These are phyloP conservation scores for Tethea ocularis DNA, from an alignment of 2,888 invertebrate species.

Conservation along the genomic window DNA sequence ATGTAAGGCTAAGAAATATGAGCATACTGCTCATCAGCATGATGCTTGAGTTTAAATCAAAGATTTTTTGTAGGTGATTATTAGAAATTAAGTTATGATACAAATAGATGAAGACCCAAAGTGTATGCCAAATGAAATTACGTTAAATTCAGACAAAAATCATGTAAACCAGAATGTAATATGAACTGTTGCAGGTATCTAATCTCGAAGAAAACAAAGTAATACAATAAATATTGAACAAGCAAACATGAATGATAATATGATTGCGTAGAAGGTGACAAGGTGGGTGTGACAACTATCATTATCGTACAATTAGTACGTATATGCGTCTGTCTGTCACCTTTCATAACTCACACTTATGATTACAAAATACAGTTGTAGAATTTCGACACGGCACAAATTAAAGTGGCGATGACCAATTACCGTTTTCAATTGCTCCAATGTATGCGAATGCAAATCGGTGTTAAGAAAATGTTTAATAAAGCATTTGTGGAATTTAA, in stretches of 20 bases:
- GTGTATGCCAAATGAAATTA: too few species aligned
- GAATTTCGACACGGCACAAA: conserved; percentile 4
- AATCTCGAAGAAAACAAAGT: conserved; percentile 4
- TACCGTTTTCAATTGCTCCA: conserved; percentile 1
- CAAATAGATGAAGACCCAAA: too few species aligned
- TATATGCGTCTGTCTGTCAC: conserved; percentile 16
- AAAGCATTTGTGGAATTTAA: conserved; percentile 1
- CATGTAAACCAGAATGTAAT: not conserved
- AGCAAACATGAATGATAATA: conserved; percentile 23
- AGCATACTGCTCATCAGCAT: too few species aligned
- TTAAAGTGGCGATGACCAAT: not conserved
- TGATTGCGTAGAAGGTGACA: conserved; percentile 17
- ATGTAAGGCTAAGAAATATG: too few species aligned
- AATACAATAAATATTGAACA: conserved; percentile 16
- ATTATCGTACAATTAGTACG: conserved; percentile 13
- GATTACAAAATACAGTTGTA: not conserved
- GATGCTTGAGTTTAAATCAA: too few species aligned
- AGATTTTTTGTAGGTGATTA: too few species aligned
- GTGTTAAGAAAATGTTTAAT: conserved; percentile 5
- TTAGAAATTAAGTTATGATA: too few species aligned
- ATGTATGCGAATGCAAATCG: conserved; percentile 8
- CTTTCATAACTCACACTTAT: conserved; percentile 17
- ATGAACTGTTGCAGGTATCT: not conserved
- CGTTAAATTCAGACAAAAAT: too few species aligned
- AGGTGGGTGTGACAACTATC: conserved; percentile 40